Evolutionary conservation across 2,797 vertebrate species (phyloP).

Genomic region (Lerista edwardsae): DNA sequence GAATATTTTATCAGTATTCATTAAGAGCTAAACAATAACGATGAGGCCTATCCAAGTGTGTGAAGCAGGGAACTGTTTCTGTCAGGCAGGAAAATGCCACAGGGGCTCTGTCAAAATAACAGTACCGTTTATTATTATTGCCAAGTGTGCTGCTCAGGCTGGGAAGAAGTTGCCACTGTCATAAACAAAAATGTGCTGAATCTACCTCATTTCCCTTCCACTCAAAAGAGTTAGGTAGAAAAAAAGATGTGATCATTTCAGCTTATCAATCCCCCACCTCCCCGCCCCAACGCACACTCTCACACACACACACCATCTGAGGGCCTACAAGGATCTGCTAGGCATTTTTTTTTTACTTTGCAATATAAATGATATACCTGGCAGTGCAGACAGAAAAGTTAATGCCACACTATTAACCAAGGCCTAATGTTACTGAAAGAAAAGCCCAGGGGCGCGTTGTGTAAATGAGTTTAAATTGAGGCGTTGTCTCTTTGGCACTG

Average conservation of each 20-base stretch:
- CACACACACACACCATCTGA: background rate
- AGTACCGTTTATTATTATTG: constrained; percentile 52
- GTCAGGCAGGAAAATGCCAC: constrained; percentile 41
- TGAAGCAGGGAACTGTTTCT: constrained; percentile 44
- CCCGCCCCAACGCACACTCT: no score
- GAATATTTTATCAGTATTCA: constrained; percentile 73
- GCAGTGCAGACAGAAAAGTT: background rate
- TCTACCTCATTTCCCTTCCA: constrained; percentile 32
- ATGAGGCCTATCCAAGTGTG: constrained; percentile 43
- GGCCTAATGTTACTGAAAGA: background rate
- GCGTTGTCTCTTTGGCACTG: background rate
- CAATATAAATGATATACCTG: rapidly evolving
- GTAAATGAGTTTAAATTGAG: background rate
- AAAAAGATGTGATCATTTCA: background rate
- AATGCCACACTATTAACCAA: background rate
- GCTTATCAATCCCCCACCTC: background rate
- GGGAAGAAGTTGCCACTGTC: constrained; percentile 3
- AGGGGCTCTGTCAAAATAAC: constrained; percentile 42
- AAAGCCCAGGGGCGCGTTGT: background rate
- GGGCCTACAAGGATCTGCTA: background rate
- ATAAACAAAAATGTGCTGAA: constrained; percentile 35
- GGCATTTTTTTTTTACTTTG: background rate
- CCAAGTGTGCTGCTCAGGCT: background rate
- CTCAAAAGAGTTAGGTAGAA: background rate
- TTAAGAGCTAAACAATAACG: constrained; percentile 66